Base-by-base conservation (phyloP, 2,113 vertebrate species). In the Melanotaenia duboulayi region DNA sequence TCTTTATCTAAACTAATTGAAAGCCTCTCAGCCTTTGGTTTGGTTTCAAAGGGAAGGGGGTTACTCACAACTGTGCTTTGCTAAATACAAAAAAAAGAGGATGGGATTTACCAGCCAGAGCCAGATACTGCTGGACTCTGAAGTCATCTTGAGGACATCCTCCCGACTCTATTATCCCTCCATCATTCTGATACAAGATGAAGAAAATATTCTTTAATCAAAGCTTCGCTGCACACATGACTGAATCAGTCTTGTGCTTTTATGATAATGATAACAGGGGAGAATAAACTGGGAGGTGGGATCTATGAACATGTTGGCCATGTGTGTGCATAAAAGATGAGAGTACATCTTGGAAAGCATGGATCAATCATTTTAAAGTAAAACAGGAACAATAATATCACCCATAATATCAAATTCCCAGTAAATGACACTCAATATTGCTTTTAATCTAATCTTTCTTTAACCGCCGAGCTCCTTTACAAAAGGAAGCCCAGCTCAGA, bases 181-280 rank as follows among this genome's bases (percentile, higher is more conserved):
- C n/a, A 65, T 86, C 67, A 77, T 80, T 78, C 37, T 74, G 67
- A 86, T 65, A 64, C n/a, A 57, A 56, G 71, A 82, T 74, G 71
- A 85, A 39, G 78, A 78, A 62, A 25, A 78, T 55, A 22, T 40
- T 89, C 86, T 92, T 90, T 91, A 90, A 92, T 93, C 91, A 92
- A 80, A 90, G 85, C 82, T 71, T 74, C 72, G 4, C 69, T 28
- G 68, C 82, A 90, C 71, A 87, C 90, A 85, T 84, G 77, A 88
- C 75, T 91, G 90, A 80, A 76, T 85, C 61, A 86, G 87, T 85
- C 80, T 81, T 58, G 57, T 68, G 71, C 72, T 77, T 80, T 79
- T 79, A 89, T 83, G 61, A 88, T 51, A 14, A 79, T n/a, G 50
- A 83, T 87, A 82, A 89, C 89, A 82, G 84, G 37, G 51, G 52